phyloP scores from a whole-genome alignment of 1,140 invertebrate genomes.

The Mycetomoellerius zeteki region DNA sequence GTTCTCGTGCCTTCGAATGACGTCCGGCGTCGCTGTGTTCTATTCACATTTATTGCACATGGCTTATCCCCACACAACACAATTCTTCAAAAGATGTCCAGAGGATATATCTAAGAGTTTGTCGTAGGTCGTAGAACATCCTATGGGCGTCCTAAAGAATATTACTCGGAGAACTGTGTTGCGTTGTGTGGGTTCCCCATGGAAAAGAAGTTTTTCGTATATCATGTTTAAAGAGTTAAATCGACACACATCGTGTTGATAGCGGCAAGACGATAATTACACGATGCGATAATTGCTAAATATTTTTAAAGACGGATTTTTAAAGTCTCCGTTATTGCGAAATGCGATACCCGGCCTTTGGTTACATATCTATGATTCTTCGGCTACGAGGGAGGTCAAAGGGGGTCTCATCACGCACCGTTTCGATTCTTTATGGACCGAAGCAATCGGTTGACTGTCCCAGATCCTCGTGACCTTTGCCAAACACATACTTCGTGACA shows the following conservation, averaged over 20 bases:
- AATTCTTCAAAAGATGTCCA: too few relatives aligned
- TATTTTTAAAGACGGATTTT: neutral
- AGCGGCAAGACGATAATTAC: neutral
- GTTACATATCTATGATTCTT: neutral
- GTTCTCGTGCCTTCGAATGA: conserved; percentile 26
- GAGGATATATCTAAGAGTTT: too few relatives aligned
- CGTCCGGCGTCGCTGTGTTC: neutral
- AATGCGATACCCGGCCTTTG: neutral
- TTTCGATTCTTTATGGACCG: neutral
- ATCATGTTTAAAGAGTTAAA: neutral
- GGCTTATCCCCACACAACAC: neutral
- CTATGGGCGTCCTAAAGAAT: too few relatives aligned
- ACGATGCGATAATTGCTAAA: conserved; percentile 6
- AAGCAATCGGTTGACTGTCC: conserved; percentile 16
- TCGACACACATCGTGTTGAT: neutral
- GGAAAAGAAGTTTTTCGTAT: neutral
- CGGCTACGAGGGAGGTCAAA: neutral
- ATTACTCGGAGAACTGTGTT: too few relatives aligned
- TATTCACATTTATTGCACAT: neutral
- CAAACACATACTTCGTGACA: conserved; percentile 47
- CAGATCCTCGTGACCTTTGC: conserved; percentile 50
- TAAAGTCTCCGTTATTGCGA: conserved; percentile 13
- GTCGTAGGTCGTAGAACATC: too few relatives aligned
- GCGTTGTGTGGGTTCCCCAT: too few relatives aligned
- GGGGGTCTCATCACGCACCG: neutral